Base-by-base conservation (phyloP, 2,888 invertebrate genomes). In the Eutolmus rufibarbis region DNA sequence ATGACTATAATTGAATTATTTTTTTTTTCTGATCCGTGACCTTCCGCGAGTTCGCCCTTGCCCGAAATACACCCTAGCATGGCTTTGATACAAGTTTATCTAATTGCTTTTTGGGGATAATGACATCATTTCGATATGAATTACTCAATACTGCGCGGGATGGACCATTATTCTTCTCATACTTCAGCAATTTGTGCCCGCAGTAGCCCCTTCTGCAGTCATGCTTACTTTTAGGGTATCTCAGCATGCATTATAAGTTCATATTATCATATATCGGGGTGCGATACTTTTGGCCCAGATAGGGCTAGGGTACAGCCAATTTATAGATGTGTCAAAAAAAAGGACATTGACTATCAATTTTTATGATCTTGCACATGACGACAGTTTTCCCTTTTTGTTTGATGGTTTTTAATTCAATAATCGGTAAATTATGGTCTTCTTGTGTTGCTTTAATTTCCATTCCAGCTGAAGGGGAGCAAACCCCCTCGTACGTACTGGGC, bases 341-440 rank as follows among this genome's bases (percentile, higher is more conserved):
- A 40, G 87, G 87, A 86, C 86, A 86, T 88, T 46, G 37, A 86
- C 88, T 88, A 88, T 88, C 88, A 87, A 86, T 88, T 88, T 86
- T 87, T 87, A 87, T 85, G 74, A 88, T 88, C 88, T 87, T 88
- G 87, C 87, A 87, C 87, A 87, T 88, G 88, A 87, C 87, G 87
- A 88, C 88, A 88, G 74, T 87, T 88, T 88, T 82, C 86, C 87
- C 77, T 86, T 86, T 86, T 86, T 86, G 19, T 76, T 87, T 87
- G 82, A 82, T 87, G 87, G 84, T 84, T 57, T 84, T 86, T 82
- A 86, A 88, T 87, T 86, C 87, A 88, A 88, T 87, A 88, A 88
- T 88, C 88, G 87, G 86, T 86, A 86, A 88, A 87, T 88, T 88
- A 88, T 88, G 88, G 81, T 51, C 78, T 86, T 84, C 77, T 79